Percentiles rank a stretch among this genome's conserved stretches.
Conservation (phyloP, 2,888 invertebrate species). For the Oasisia sp. region DNA sequence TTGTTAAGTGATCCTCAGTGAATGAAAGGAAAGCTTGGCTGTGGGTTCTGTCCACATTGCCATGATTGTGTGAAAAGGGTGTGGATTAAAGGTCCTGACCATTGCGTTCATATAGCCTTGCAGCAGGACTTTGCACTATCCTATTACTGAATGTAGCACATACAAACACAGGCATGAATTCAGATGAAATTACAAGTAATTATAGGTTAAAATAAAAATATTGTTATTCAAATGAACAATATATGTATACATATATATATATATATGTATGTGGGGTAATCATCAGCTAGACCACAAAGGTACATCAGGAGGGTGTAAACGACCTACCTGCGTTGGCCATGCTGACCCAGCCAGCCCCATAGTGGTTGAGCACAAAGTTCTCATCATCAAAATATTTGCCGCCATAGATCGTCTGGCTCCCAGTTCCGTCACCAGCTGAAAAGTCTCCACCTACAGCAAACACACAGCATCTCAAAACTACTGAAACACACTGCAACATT, state of each 20-base stretch:
- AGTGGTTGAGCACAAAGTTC: slow-evolving; percentile 83
- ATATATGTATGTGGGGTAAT: too few relatives aligned
- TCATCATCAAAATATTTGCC: slow-evolving; percentile 84
- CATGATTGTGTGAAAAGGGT: too few relatives aligned
- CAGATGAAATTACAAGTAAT: too few relatives aligned
- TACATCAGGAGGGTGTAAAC: neutral
- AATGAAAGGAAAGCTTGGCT: too few relatives aligned
- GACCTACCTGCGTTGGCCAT: slow-evolving; percentile 82
- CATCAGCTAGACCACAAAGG: neutral
- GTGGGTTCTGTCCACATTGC: too few relatives aligned
- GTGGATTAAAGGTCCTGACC: too few relatives aligned
- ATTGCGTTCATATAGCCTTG: too few relatives aligned
- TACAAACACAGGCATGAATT: too few relatives aligned
- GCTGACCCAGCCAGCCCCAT: slow-evolving; percentile 84
- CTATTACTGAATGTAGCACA: too few relatives aligned
- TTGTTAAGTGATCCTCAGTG: too few relatives aligned
- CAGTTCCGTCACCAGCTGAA: slow-evolving; percentile 82
- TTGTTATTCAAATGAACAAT: neutral
- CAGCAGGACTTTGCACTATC: too few relatives aligned
- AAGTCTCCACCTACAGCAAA: slow-evolving; percentile 81
- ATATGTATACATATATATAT: neutral
- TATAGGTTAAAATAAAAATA: neutral
- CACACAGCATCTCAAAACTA: neutral
- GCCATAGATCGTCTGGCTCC: slow-evolving; percentile 86
- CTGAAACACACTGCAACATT: neutral